Conservation (phyloP, 2,888 invertebrate genomes). For the Venusia cambrica region DNA sequence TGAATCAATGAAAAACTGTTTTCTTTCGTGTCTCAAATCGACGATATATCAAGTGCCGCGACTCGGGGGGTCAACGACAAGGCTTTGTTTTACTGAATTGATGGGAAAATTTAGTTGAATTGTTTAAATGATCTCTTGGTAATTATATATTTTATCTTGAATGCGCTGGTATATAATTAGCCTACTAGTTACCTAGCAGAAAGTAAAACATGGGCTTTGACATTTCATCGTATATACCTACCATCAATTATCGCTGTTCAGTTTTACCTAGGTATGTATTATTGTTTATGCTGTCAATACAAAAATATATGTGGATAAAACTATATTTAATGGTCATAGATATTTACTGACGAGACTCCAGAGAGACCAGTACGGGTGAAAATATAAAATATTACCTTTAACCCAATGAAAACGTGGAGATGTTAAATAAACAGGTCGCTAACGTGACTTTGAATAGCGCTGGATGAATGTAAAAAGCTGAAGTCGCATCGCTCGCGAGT, state of each 20-base stretch:
- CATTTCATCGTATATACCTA: too few relatives aligned
- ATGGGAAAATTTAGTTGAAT: constrained; percentile 5
- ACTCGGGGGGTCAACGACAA: constrained; percentile 31
- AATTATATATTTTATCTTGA: too few relatives aligned
- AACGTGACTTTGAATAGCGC: constrained; percentile 35
- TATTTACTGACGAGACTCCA: constrained; percentile 65
- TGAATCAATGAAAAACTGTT: constrained; percentile 80
- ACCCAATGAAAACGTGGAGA: constrained; percentile 43
- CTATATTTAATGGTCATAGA: too few relatives aligned
- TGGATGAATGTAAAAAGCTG: constrained; percentile 6
- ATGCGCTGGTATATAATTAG: too few relatives aligned
- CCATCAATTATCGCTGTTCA: too few relatives aligned
- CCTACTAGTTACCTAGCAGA: too few relatives aligned
- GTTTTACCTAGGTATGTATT: too few relatives aligned
- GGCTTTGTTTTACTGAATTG: constrained; percentile 18
- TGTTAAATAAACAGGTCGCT: constrained; percentile 48
- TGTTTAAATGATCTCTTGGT: constrained; percentile 7
- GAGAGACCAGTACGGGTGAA: too few relatives aligned
- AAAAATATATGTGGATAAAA: too few relatives aligned
- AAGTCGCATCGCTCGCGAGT: constrained; percentile 7
- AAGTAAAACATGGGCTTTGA: too few relatives aligned
- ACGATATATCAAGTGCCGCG: constrained; percentile 60
- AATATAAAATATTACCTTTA: too few relatives aligned
- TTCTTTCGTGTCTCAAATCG: constrained; percentile 69
- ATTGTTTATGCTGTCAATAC: too few relatives aligned